Evolutionary conservation across 2,113 vertebrate species (phyloP), one percentile per base, ranked within the genome.

Genomic region (Camelus bactrianus): DNA sequence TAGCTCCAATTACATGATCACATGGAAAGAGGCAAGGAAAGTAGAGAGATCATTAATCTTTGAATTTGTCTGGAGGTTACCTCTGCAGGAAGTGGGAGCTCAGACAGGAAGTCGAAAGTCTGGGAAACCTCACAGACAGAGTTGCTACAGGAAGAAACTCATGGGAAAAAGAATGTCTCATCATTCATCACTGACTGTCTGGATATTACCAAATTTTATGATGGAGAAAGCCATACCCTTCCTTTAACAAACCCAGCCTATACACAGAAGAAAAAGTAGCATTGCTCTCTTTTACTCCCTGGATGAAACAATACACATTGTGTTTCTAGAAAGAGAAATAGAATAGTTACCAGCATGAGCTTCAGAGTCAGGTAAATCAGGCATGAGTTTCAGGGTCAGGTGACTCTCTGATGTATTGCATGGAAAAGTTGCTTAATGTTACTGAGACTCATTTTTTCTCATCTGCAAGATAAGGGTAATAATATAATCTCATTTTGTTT

Each of bases 11-110:
- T 92, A 84, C 5, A 42, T 46, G 54, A 88, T 42, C 22, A 77
- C 32, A 69, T 92, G 15, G 32, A 97, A 91, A 84, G 32, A 89
- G 11, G 15, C 58, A 50, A 75, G 65, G 62, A 80, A 92, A 93
- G 12, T 13, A 65, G 16, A 38, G 22, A 89, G 50, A 80, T 84
- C 30, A 65, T 92, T 92, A 92, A 75, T 92, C 56, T 80, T 75
- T 77, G 30, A 86, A 30, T 50, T 60, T 70, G 1, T 48, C 50
- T 80, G 0, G 2, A 85, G 46, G 58, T 96, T 48, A 95, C 46
- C 12, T 92, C 38, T 92, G 32, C 17, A 80, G 62, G 56, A 95
- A 28, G 4, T 73, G 15, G 28, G 42, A 86, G 60, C 32, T 46
- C 42, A 64, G 60, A 64, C 1, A 92, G 73, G 70, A 93, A 89